A percentile compares a stretch with the other conserved stretches of the same genome.
These are phyloP conservation scores for Catocala fraxini DNA, from an alignment of 2,888 invertebrate species.

Conservation along the genomic window DNA sequence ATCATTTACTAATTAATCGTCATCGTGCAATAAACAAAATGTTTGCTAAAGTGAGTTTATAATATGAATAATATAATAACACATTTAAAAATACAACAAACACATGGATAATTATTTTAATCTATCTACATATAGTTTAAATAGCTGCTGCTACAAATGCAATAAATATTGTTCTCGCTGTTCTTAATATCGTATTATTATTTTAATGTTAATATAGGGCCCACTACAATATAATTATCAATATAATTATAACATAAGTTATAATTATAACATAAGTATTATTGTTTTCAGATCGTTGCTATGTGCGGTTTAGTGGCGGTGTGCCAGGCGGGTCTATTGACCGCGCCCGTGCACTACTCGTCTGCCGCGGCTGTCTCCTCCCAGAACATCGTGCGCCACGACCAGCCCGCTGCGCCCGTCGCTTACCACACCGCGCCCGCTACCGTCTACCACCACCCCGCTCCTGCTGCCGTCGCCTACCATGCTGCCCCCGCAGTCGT, in stretches of 20 bases:
- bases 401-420: slow-evolving; percentile 56
- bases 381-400: slow-evolving; percentile 69
- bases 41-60: slow-evolving; percentile 49
- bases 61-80: no score
- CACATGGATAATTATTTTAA: no score
- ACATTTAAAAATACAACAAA: no score
- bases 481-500: slow-evolving; percentile 3
- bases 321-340: slow-evolving; percentile 51
- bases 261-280: neutral
- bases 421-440: slow-evolving; percentile 18
- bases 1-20: slow-evolving; percentile 59
- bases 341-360: slow-evolving; percentile 67
- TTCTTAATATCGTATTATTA: no score
- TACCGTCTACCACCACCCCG: no score
- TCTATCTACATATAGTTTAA: no score
- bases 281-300: slow-evolving; percentile 27
- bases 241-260: no score
- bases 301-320: slow-evolving; percentile 55
- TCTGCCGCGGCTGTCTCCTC: slow-evolving; percentile 68
- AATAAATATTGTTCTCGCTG: no score
- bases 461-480: no score
- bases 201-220: no score
- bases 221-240: no score
- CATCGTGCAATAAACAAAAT: slow-evolving; percentile 55
- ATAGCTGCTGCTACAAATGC: no score